Conservation (phyloP, 2,888 invertebrate species). For the Glaucopsyche alexis region DNA sequence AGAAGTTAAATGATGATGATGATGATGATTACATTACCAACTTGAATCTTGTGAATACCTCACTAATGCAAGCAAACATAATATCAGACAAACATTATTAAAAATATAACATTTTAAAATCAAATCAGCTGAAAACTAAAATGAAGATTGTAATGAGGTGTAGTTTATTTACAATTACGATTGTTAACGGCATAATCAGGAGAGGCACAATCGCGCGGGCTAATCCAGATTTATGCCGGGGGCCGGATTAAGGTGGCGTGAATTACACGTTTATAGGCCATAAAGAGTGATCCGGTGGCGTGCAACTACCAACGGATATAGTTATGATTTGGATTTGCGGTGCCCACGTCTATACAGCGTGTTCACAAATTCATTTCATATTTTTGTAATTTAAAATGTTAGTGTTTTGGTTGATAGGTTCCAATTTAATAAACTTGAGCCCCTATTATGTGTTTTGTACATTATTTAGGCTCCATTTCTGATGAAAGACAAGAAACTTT, state of each 20-base stretch:
- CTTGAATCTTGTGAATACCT: no score
- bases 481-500: background rate
- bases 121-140: background rate
- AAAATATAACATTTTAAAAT: background rate
- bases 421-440: no score
- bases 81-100: background rate
- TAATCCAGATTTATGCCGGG: slow-evolving; percentile 78
- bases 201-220: slow-evolving; percentile 71
- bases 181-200: slow-evolving; percentile 78
- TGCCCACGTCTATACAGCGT: slow-evolving; percentile 33
- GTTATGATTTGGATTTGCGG: slow-evolving; percentile 65
- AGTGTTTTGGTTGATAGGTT: no score
- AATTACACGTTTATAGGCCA: slow-evolving; percentile 80
- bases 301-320: slow-evolving; percentile 69
- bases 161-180: slow-evolving; percentile 75
- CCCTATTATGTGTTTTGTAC: no score
- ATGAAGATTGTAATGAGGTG: slow-evolving; percentile 37
- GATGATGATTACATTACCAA: no score
- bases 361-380: background rate
- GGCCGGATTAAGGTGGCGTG: slow-evolving; percentile 78
- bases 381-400: background rate
- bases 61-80: no score
- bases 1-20: no score
- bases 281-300: slow-evolving; percentile 79
- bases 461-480: no score